Evolutionary conservation across 2,888 invertebrate species (phyloP).

Genomic region (Nomada goodeniana): DNA sequence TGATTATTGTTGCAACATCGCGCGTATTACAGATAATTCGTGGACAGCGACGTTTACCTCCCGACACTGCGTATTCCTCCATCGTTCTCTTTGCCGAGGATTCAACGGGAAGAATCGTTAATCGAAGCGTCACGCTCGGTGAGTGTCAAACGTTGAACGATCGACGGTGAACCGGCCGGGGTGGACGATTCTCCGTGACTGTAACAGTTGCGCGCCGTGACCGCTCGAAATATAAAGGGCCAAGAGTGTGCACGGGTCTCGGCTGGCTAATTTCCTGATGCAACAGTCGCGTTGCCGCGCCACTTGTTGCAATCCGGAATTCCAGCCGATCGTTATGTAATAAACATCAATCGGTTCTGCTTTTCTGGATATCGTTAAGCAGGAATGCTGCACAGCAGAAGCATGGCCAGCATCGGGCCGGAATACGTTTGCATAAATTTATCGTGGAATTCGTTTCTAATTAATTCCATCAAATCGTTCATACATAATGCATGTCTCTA

Average conservation of each 20-base stretch:
- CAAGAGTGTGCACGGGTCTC: neutral
- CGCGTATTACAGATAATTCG: too few species aligned
- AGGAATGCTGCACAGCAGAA: slow-evolving; percentile 42
- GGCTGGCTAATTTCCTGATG: slow-evolving; percentile 10
- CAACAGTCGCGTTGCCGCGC: slow-evolving; percentile 14
- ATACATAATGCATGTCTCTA: slow-evolving; percentile 14
- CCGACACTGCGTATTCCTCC: too few species aligned
- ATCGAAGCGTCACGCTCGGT: too few species aligned
- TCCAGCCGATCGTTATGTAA: slow-evolving; percentile 46
- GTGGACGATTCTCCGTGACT: too few species aligned
- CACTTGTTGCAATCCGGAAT: slow-evolving; percentile 42
- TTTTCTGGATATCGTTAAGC: slow-evolving; percentile 50
- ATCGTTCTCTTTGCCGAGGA: too few species aligned
- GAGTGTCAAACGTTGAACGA: too few species aligned
- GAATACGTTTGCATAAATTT: slow-evolving; percentile 57
- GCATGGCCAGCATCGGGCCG: slow-evolving; percentile 34
- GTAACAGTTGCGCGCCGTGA: too few species aligned
- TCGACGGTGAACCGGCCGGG: too few species aligned
- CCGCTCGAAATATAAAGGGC: too few species aligned
- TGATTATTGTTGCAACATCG: too few species aligned
- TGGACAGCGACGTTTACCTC: too few species aligned
- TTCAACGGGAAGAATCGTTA: too few species aligned
- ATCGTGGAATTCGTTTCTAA: slow-evolving; percentile 44
- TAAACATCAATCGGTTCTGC: slow-evolving; percentile 39
- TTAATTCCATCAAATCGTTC: slow-evolving; percentile 40